Evolutionary conservation across 2,113 vertebrate genomes (phyloP).

Genomic region (Phalacrocorax brasilianus): DNA sequence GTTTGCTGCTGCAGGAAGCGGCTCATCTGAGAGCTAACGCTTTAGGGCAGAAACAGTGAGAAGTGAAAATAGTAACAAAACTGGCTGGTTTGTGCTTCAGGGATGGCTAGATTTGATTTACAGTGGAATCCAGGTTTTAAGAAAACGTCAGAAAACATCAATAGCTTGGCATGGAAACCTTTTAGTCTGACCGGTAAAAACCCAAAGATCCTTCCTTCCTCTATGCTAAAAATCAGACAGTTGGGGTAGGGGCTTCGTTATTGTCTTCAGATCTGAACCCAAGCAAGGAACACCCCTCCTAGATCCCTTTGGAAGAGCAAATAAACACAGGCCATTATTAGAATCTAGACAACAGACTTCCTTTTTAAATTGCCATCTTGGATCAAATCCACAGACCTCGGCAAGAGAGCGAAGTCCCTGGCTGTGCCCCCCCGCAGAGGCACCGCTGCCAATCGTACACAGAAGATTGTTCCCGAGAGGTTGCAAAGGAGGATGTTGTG

Average conservation of each 20-base stretch:
- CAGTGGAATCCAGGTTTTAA: neutral
- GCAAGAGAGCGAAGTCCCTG: neutral
- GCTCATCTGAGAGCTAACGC: rapidly evolving
- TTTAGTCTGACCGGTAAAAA: neutral
- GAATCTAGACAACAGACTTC: neutral
- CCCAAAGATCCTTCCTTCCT: neutral
- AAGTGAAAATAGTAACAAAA: neutral
- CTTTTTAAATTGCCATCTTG: neutral
- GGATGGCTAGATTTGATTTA: neutral
- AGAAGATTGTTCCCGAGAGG: rapidly evolving
- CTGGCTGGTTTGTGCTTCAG: neutral
- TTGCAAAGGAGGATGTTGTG: rapidly evolving
- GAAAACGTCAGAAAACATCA: neutral
- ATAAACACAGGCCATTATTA: neutral
- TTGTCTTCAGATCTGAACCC: neutral
- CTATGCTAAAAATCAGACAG: rapidly evolving
- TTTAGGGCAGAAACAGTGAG: neutral
- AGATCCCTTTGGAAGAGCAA: neutral
- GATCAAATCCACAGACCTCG: neutral
- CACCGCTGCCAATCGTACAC: neutral
- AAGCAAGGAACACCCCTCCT: neutral
- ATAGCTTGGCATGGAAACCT: neutral
- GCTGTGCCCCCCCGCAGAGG: neutral
- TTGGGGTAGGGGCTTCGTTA: neutral
- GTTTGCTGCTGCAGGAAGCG: neutral